Conservation (phyloP, 2,888 invertebrate species). For the Drosophila infuscata region DNA sequence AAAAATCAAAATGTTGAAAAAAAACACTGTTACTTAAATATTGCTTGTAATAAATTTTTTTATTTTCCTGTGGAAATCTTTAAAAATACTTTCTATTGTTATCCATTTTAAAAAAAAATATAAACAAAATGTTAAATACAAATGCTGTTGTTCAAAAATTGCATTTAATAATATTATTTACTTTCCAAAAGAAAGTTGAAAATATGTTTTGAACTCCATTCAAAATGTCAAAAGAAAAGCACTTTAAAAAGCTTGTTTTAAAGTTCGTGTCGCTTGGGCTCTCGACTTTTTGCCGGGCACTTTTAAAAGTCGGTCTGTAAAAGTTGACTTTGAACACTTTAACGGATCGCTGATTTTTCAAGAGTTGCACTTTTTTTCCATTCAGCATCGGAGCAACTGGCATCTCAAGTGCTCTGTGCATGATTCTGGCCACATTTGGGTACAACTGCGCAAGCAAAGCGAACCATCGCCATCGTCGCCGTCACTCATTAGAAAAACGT, state of each 20-base stretch:
- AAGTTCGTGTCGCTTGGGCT: constrained; percentile 2
- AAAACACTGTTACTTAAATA: not conserved
- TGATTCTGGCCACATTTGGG: constrained; percentile 65
- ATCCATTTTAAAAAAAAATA: not conserved
- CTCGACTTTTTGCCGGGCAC: constrained; percentile 21
- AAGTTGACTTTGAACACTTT: constrained; percentile 84
- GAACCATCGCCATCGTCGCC: constrained; percentile 40
- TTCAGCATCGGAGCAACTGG: constrained; percentile 11
- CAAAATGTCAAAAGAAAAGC: not conserved
- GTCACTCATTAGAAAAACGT: constrained; percentile 79
- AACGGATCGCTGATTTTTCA: constrained; percentile 82
- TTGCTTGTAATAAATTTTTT: not conserved
- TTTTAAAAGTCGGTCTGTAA: constrained; percentile 42
- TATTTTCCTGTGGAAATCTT: not conserved
- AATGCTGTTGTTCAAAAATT: not conserved
- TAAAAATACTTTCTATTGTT: rapidly evolving
- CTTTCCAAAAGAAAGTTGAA: not conserved
- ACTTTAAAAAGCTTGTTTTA: constrained; percentile 20
- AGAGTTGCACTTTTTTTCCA: constrained; percentile 56
- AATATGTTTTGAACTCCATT: not conserved
- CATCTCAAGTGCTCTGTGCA: constrained; percentile 19
- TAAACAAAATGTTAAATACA: not conserved
- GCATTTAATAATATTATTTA: not conserved
- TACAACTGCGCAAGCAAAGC: constrained; percentile 36
- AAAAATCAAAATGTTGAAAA: not conserved